Conservation (phyloP, 2,113 vertebrate species). For the human (Homo sapiens) region GRCh38 chr1:27834001-27834500, state of each 20-base stretch:
- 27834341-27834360: conserved; percentile 19
- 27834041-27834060: conserved; percentile 13
- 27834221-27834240: not conserved
- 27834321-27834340: not conserved
- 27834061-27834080: conserved; percentile 10
- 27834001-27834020: conserved; percentile 40
- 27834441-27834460: conserved; percentile 77
- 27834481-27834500: conserved; percentile 92
- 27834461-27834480: conserved; percentile 90
- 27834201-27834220: conserved; percentile 21
- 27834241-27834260: not conserved
- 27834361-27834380: not conserved
- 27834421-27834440: conserved; percentile 85
- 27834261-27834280: not conserved
- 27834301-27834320: not conserved
- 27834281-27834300: not conserved
- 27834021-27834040: not conserved
- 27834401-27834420: conserved; percentile 96
- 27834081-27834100: not conserved
- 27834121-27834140: conserved; percentile 15
- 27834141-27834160: not conserved
- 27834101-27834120: conserved; percentile 48
- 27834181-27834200: conserved; percentile 6
- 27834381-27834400: conserved; percentile 30
- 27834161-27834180: not conserved